These are phyloP conservation scores for Echiichthys vipera DNA, from an alignment of 2,797 vertebrate species.

Conservation along the genomic window DNA sequence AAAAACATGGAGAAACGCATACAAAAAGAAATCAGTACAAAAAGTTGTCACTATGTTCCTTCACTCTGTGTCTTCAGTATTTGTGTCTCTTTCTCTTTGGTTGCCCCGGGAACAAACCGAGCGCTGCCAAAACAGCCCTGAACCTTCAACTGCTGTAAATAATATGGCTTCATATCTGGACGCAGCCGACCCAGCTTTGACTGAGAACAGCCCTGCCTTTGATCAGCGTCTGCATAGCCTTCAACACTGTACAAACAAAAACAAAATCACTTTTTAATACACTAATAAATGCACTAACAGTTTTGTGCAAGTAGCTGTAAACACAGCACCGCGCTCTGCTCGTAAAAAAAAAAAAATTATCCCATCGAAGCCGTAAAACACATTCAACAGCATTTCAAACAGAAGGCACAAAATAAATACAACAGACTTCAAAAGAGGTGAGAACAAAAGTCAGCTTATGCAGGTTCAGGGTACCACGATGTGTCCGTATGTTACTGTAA, in stretches of 20 bases:
- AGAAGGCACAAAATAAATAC: conserved; percentile 55
- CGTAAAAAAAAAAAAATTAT: background rate
- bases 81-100: conserved; percentile 53
- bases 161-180: conserved; percentile 67
- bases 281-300: conserved; percentile 37
- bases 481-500: background rate
- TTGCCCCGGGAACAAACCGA: conserved; percentile 42
- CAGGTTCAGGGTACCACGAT: conserved; percentile 36
- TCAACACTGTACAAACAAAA: conserved; percentile 46
- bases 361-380: conserved; percentile 33
- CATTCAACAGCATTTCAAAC: conserved; percentile 56
- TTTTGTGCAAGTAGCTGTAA: conserved; percentile 54
- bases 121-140: conserved; percentile 11
- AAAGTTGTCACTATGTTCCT: conserved; percentile 33
- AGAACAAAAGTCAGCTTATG: conserved; percentile 34
- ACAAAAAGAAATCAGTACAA: conserved; percentile 50
- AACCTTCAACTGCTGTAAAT: conserved; percentile 42
- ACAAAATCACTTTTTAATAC: conserved; percentile 20
- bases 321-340: conserved; percentile 30
- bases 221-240: conserved; percentile 62
- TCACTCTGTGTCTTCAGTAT: conserved; percentile 47
- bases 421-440: conserved; percentile 22
- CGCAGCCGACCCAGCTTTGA: conserved; percentile 23
- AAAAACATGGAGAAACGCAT: conserved; percentile 39
- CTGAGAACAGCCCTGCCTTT: conserved; percentile 31